Conservation (phyloP, 1,140 invertebrate genomes). For the Drosophila malerkotliana region DNA sequence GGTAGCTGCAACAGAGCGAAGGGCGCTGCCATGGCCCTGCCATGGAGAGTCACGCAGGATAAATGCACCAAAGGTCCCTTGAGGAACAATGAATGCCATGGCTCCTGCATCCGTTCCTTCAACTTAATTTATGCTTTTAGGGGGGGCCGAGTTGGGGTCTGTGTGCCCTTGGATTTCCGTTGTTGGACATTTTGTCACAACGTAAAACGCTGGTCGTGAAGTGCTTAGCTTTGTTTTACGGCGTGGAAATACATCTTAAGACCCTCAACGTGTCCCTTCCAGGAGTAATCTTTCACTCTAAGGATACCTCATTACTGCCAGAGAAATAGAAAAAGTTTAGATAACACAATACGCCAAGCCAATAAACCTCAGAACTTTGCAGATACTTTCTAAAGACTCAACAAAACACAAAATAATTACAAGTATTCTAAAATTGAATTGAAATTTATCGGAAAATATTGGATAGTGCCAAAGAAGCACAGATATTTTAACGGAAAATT, state of each 20-base stretch:
- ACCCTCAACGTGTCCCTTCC: slow-evolving; percentile 19
- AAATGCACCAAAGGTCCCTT: slow-evolving; percentile 41
- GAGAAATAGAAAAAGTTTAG: too few species aligned
- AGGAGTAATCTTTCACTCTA: slow-evolving; percentile 5
- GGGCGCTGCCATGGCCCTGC: slow-evolving; percentile 31
- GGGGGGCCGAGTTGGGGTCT: background rate
- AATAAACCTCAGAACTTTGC: too few species aligned
- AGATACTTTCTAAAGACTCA: too few species aligned
- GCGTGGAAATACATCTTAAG: slow-evolving; percentile 53
- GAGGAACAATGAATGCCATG: slow-evolving; percentile 47
- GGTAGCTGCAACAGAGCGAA: background rate
- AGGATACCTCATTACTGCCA: too few species aligned
- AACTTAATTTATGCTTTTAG: slow-evolving; percentile 68
- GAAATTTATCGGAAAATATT: too few species aligned
- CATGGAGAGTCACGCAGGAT: slow-evolving; percentile 55
- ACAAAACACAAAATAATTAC: too few species aligned
- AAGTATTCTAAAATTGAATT: too few species aligned
- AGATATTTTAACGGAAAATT: too few species aligned
- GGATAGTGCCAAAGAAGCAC: too few species aligned
- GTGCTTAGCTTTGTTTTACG: slow-evolving; percentile 57
- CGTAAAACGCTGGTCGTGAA: slow-evolving; percentile 67
- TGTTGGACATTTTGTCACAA: slow-evolving; percentile 63
- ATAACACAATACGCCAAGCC: too few species aligned
- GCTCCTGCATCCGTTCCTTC: slow-evolving; percentile 15
- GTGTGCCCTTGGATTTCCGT: slow-evolving; percentile 20